phyloP scores from a whole-genome alignment of 2,113 vertebrate species.

The Mohoua ochrocephala region DNA sequence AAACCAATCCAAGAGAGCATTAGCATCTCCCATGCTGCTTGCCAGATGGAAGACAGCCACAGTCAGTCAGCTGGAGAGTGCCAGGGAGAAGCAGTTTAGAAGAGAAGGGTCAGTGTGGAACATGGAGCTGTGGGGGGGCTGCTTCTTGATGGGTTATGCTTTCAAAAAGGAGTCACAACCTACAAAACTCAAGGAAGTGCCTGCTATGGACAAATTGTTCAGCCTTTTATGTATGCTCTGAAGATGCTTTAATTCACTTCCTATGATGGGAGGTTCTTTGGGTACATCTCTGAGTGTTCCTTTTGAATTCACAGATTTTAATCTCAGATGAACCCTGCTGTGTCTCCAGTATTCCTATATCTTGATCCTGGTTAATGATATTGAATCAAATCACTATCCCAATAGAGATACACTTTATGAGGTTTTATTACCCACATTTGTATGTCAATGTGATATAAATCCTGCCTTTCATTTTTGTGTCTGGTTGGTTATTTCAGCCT shows the following conservation, averaged over 20 bases:
- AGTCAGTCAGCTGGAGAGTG: background rate
- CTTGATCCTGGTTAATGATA: background rate
- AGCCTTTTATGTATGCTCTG: background rate
- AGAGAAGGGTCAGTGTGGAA: background rate
- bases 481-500: background rate
- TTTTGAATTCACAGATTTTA: background rate
- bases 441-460: background rate
- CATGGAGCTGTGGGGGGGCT: background rate
- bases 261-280: background rate
- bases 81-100: background rate
- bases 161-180: background rate
- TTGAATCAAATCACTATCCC: background rate
- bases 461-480: background rate
- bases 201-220: background rate
- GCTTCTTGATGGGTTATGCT: background rate
- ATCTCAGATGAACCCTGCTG: background rate
- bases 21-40: background rate
- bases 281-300: background rate
- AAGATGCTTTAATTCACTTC: background rate
- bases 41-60: background rate
- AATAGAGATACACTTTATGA: background rate
- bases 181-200: background rate
- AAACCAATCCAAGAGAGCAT: background rate
- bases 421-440: background rate
- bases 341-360: background rate